Conservation (phyloP, 2,888 invertebrate species). For the Deroplatys truncata region DNA sequence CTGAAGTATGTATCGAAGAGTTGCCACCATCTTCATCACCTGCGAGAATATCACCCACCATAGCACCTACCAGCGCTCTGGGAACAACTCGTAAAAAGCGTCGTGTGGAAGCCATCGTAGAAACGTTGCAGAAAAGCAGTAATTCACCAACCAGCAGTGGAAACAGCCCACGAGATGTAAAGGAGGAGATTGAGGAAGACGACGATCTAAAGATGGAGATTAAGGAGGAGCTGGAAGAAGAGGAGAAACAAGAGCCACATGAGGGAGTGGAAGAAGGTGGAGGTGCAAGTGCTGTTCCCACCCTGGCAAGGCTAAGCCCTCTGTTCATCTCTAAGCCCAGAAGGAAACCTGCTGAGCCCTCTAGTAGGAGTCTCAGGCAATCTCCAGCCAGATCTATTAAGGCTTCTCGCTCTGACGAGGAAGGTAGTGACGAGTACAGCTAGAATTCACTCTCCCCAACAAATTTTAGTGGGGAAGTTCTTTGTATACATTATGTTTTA, state of each 20-base stretch:
- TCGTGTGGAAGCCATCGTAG: constrained; percentile 28
- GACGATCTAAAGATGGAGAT: background rate
- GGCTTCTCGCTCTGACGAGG: background rate
- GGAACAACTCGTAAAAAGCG: constrained; percentile 22
- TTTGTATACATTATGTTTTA: background rate
- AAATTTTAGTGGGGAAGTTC: background rate
- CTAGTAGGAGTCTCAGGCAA: background rate
- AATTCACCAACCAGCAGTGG: background rate
- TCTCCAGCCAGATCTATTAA: background rate
- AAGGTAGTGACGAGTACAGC: constrained; percentile 10
- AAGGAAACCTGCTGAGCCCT: background rate
- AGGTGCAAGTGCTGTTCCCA: background rate
- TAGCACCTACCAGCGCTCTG: background rate
- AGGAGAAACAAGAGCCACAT: background rate
- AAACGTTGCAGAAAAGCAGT: constrained; percentile 25
- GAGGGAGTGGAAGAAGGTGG: background rate
- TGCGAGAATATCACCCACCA: background rate
- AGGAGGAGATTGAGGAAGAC: constrained; percentile 12
- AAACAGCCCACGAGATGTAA: background rate
- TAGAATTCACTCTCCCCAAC: constrained; percentile 7
- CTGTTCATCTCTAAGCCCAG: background rate
- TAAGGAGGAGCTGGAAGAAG: background rate
- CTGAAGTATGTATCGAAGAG: background rate
- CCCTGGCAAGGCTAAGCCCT: constrained; percentile 6
- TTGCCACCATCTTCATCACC: background rate